These are phyloP conservation scores for Fulica atra DNA, from an alignment of 2,113 vertebrate species.

Conservation along the genomic window DNA sequence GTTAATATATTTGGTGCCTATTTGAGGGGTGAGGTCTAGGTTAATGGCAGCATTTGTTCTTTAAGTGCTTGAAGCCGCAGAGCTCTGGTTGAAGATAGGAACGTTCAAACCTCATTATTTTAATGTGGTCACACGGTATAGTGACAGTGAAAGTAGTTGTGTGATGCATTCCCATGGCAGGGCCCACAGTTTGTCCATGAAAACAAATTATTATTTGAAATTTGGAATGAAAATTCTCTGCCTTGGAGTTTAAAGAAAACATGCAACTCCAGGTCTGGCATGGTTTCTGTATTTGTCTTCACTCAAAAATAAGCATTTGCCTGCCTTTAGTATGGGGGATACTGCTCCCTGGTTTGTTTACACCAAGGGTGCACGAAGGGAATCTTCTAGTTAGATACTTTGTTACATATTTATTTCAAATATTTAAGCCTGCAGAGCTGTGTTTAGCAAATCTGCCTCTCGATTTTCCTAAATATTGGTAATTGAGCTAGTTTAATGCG, in stretches of 20 bases:
- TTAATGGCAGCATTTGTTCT: conserved; percentile 61
- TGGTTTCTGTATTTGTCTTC: background rate
- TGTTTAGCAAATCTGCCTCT: background rate
- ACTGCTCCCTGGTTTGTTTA: background rate
- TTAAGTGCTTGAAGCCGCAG: conserved; percentile 32
- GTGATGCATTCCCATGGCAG: background rate
- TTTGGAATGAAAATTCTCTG: background rate
- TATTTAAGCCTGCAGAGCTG: background rate
- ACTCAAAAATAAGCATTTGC: background rate
- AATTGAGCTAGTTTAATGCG: background rate
- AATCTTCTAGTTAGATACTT: background rate
- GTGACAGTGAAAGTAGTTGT: conserved; percentile 1
- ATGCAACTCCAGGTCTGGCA: background rate
- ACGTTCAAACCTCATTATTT: conserved; percentile 39
- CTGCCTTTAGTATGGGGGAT: background rate
- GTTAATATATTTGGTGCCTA: conserved; percentile 14
- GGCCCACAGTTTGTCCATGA: background rate
- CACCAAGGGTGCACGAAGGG: background rate
- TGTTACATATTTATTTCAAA: background rate
- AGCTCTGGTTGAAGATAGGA: conserved; percentile 37
- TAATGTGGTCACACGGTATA: background rate
- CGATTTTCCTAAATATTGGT: background rate
- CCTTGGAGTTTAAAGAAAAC: conserved; percentile 3
- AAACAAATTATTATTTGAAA: conserved; percentile 1
- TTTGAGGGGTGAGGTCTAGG: conserved; percentile 35